A percentile compares a stretch with the other conserved stretches of the same genome.
Evolutionary conservation across 2,797 vertebrate species (phyloP).

Genomic region (Cyclopterus lumpus): DNA sequence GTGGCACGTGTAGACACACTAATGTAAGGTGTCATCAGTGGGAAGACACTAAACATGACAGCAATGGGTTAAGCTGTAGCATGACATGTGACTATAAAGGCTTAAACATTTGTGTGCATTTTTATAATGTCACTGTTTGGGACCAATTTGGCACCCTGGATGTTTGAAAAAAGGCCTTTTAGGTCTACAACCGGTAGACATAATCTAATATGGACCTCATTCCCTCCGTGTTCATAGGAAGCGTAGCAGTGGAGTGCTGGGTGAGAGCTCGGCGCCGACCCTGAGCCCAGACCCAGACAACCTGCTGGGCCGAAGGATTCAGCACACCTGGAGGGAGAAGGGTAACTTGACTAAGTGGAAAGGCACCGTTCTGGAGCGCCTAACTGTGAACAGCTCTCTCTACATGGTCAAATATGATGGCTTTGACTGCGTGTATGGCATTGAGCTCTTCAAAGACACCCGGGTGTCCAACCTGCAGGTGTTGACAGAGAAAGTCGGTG

Average conservation of each 20-base stretch:
- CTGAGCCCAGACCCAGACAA: constrained; percentile 84
- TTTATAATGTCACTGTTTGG: background rate
- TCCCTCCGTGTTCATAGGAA: constrained; percentile 72
- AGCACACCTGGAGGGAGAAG: constrained; percentile 88
- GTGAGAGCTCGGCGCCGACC: constrained; percentile 76
- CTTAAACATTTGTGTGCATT: background rate
- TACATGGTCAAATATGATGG: constrained; percentile 90
- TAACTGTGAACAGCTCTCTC: constrained; percentile 83
- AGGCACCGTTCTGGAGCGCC: constrained; percentile 87
- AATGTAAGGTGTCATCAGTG: background rate
- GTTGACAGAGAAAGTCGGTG: constrained; percentile 86
- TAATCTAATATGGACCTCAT: background rate
- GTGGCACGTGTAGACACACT: background rate
- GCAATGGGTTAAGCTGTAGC: too few species aligned
- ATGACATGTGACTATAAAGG: background rate
- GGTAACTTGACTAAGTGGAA: constrained; percentile 87
- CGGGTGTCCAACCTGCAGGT: constrained; percentile 86
- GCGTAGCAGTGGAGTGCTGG: constrained; percentile 87
- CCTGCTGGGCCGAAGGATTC: constrained; percentile 85
- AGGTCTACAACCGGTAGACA: background rate
- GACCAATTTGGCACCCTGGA: background rate
- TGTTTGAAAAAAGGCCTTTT: background rate
- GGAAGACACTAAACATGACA: background rate
- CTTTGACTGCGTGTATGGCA: constrained; percentile 88
- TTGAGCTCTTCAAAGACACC: constrained; percentile 87